Evolutionary conservation across 2,113 vertebrate genomes (phyloP).

Genomic region (Brachionichthys hirsutus): DNA sequence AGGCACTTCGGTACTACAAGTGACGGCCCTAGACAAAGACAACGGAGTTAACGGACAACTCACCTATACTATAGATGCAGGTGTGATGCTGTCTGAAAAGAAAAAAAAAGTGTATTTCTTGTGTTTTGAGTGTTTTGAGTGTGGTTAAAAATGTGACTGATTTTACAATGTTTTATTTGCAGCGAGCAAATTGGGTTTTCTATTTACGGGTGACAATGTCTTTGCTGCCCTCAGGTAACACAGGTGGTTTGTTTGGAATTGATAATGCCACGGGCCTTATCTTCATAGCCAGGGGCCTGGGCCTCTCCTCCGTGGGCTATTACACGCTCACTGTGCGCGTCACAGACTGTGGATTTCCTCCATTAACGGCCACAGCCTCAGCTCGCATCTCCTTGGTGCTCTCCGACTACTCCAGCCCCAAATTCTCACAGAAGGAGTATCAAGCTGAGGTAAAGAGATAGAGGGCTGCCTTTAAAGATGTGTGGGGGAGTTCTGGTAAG

Average conservation of each 20-base stretch:
- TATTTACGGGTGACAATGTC: conserved; percentile 15
- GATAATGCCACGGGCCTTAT: conserved; percentile 91
- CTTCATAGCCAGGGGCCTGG: conserved; percentile 85
- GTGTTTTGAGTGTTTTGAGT: conserved; percentile 6
- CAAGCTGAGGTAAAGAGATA: conserved; percentile 82
- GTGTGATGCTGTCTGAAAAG: conserved; percentile 59
- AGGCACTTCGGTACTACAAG: conserved; percentile 88
- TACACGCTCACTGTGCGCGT: conserved; percentile 90
- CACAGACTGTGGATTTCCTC: conserved; percentile 87
- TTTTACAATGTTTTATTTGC: conserved; percentile 2
- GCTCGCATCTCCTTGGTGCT: conserved; percentile 88
- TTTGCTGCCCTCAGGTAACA: conserved; percentile 82
- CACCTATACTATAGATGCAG: conserved; percentile 90
- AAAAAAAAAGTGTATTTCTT: background rate
- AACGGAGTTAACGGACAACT: conserved; percentile 92
- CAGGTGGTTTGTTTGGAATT: conserved; percentile 87
- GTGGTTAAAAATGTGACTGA: background rate
- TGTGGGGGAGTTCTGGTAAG: background rate
- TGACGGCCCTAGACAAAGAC: conserved; percentile 94
- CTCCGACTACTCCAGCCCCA: conserved; percentile 90
- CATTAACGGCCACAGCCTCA: conserved; percentile 86
- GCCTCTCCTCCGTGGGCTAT: conserved; percentile 84
- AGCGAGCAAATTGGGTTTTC: conserved; percentile 1
- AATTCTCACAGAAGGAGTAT: conserved; percentile 90
- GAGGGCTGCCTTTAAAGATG: background rate